Conservation (phyloP, 2,888 invertebrate genomes). For the Blastobasis lacticolella region DNA sequence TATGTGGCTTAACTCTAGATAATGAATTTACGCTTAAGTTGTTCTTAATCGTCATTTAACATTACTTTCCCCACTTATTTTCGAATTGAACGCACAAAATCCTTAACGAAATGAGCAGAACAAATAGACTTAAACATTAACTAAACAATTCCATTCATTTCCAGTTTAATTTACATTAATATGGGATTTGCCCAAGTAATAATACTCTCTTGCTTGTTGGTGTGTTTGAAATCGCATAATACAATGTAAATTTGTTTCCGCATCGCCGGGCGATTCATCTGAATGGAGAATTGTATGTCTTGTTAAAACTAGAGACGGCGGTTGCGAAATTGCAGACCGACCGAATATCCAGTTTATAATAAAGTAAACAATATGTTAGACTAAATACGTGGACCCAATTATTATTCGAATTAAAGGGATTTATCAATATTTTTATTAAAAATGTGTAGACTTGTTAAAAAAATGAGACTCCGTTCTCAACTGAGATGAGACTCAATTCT, state of each 20-base stretch:
- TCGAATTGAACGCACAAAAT: no score
- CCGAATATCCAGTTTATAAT: background rate
- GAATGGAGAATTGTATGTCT: constrained; percentile 27
- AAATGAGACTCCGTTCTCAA: no score
- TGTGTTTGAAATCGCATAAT: constrained; percentile 30
- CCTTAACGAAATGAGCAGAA: no score
- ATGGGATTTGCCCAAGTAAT: constrained; percentile 61
- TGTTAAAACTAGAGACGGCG: constrained; percentile 64
- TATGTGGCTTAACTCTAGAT: no score
- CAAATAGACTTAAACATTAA: constrained; percentile 11
- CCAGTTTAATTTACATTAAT: constrained; percentile 62
- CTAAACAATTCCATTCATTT: constrained; percentile 36
- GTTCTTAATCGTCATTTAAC: no score
- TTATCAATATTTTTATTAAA: no score
- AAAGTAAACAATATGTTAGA: background rate
- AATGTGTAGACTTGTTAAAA: no score
- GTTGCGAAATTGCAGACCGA: background rate
- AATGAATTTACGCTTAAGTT: no score
- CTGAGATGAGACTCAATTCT: no score
- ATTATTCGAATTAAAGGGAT: no score
- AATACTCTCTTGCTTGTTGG: constrained; percentile 55
- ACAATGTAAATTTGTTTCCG: constrained; percentile 60
- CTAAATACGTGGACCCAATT: background rate
- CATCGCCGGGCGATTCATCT: constrained; percentile 50
- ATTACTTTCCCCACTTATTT: no score